Percentiles rank a stretch among this genome's conserved stretches.
phyloP scores from a whole-genome alignment of 30 jellyfish, hydroid and myxozoan species.

The Aurelia aurita complex sp. Pacific region DNA sequence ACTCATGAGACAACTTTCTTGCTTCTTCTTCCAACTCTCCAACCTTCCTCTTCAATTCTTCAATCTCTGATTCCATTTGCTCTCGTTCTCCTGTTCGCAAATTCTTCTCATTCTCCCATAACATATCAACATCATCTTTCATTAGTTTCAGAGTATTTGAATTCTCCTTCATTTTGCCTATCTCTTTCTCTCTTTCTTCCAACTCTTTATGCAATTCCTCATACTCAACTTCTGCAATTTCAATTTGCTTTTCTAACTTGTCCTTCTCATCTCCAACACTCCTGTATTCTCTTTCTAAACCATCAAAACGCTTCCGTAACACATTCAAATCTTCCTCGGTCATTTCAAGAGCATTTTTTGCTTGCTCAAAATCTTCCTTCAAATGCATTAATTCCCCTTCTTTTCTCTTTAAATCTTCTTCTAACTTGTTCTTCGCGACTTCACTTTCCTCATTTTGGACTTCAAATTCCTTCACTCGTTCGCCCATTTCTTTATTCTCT shows the following conservation, averaged over 20 bases:
- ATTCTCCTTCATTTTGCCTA: conserved; percentile 58
- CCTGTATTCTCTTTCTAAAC: conserved; percentile 47
- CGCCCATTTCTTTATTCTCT: conserved; percentile 1
- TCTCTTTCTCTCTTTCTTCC: conserved; percentile 66
- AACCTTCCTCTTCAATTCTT: conserved; percentile 24
- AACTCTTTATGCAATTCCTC: conserved; percentile 57
- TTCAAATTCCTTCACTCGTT: conserved; percentile 1
- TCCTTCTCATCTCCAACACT: conserved; percentile 36
- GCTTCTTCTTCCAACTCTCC: conserved; percentile 10
- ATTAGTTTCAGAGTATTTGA: conserved; percentile 36
- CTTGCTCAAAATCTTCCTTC: conserved; percentile 7
- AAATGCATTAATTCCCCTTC: conserved; percentile 4
- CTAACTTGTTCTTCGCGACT: conserved; percentile 8
- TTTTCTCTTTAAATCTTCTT: conserved; percentile 17
- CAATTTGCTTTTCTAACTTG: conserved; percentile 39
- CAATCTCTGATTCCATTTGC: conserved; percentile 51
- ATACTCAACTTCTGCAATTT: conserved; percentile 60
- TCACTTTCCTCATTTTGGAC: conserved; percentile 4
- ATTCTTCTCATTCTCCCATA: conserved; percentile 65
- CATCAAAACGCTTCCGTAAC: conserved; percentile 24
- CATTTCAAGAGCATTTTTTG: not conserved
- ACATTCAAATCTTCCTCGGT: conserved; percentile 8
- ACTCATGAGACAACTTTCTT: conserved; percentile 14
- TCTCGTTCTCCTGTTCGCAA: conserved; percentile 55
- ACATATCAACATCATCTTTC: conserved; percentile 65